Evolutionary conservation across 2,888 invertebrate genomes (phyloP), one percentile per base, ranked within the genome.

Genomic region (Phlogophora meticulosa): DNA sequence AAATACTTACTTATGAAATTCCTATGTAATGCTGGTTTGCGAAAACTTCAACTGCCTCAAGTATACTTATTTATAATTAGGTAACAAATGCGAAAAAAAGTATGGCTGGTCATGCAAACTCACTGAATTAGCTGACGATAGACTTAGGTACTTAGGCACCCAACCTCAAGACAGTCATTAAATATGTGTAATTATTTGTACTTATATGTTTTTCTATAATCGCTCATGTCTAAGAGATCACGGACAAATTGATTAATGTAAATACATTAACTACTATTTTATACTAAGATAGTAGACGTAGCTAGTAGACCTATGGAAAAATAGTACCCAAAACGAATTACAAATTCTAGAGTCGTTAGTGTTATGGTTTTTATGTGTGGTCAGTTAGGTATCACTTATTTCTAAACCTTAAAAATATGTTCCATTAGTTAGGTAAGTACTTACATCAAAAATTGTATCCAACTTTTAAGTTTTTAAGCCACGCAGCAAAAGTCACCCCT

Each of bases 81-180:
- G 22, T 52, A 40, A 10, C 11, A 24, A 22, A 13, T 7, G 48
- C 15, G 7, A 42, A 69, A 46, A n/a, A 67, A 48, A 36, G 24
- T 45, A 20, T 42, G 36, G 13, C 24, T 28, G 20, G 24, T 42
- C 15, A 32, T 71, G 24, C 20, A 34, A 32, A 34, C 9, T 51
- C n/a, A 46, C 36, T 17, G 36, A 36, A 36, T 49, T 46, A 28
- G 61, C 59, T 49, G 40, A 48, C 48, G 15, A 20, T 17, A 49
- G 24, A n/a, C 36, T 20, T 40, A 2, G 2, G 28, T 28, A 67
- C 7, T 13, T 67, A 32, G n/a, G n/a, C n/a, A n/a, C 3, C 28
- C 15, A 32, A 60, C 72, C 72, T 60, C 67, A 67, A n/a, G n/a
- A n/a, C 48, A 71, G 24, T 48, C 20, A 72, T 67, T 71, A 70